These are phyloP conservation scores for Malacosoma neustria DNA, from an alignment of 2,888 invertebrate species.

Conservation along the genomic window DNA sequence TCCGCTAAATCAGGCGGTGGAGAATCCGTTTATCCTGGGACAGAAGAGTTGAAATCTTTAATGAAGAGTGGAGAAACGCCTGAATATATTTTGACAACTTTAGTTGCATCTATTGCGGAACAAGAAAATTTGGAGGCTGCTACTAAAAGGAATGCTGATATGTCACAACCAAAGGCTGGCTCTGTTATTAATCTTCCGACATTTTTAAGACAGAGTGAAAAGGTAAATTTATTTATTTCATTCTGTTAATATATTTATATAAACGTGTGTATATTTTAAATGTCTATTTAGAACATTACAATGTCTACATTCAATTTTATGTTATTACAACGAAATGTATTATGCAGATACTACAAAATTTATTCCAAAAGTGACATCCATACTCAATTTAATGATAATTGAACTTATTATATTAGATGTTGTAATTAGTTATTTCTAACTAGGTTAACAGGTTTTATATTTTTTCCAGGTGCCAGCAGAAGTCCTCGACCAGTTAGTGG, in stretches of 20 bases:
- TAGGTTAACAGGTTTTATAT: neutral
- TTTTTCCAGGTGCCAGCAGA: slow-evolving; percentile 78
- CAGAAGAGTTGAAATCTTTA: slow-evolving; percentile 79
- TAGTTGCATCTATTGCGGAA: slow-evolving; percentile 75
- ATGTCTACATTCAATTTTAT: neutral
- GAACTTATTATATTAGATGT: no score
- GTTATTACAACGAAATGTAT: no score
- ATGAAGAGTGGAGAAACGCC: slow-evolving; percentile 82
- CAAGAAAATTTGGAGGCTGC: slow-evolving; percentile 61
- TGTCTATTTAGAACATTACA: neutral
- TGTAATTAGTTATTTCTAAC: no score
- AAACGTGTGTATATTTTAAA: neutral
- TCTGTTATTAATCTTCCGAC: slow-evolving; percentile 88
- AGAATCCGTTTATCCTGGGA: slow-evolving; percentile 76
- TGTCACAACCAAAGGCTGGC: slow-evolving; percentile 60
- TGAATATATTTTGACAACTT: slow-evolving; percentile 77
- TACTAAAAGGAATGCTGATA: slow-evolving; percentile 62
- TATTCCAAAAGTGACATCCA: no score
- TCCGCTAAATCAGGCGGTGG: slow-evolving; percentile 68
- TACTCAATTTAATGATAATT: no score
- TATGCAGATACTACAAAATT: no score
- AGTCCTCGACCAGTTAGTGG: slow-evolving; percentile 78
- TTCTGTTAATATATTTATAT: no score
- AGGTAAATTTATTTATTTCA: slow-evolving; percentile 67
- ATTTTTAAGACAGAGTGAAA: slow-evolving; percentile 83